Evolutionary conservation across 2,797 vertebrate species (phyloP), one percentile per base, ranked within the genome.

Genomic region (Paedocypris micromegethes): DNA sequence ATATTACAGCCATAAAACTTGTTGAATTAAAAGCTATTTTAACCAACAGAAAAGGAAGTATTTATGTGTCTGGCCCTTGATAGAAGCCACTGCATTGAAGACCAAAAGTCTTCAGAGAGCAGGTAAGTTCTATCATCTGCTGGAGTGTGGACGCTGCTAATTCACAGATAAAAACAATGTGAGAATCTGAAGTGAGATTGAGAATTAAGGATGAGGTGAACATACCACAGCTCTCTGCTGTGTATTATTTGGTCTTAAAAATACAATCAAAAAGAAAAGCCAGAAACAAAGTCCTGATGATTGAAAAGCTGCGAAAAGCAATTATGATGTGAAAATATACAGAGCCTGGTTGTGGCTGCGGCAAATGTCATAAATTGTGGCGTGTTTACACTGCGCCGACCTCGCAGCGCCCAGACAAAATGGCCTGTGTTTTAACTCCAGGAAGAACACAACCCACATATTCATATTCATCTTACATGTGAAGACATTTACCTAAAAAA

Each of bases 11-110:
- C 91, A 90, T 96, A 96, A 96, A 95, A 94, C 92, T 91, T 94
- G 92, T 90, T 93, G 93, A 97, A 96, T 95, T 94, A 93, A 96
- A 94, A 94, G 91, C 90, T 92, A 90, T 92, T 94, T 90, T 93
- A 92, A 91, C 95, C 94, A 96, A 94, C 91, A 93, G 91, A 91
- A 91, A 89, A 88, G 90, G 82, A 88, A 86, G 92, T 94, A 95
- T 96, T 96, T 95, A 93, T 95, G 90, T 75, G 83, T 90, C 92
- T 94, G 92, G 91, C 90, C 89, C 88, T 83, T 91, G 87, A 82
- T 86, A 88, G 88, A 90, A 90, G 85, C 88, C 73, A 79, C 93
- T 95, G 86, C 92, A 89, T 91, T 88, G 85, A 82, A 86, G 86
- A 88, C 86, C 84, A 80, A 72, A 81, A 80, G 85, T 78, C 69